Evolutionary conservation across 2,113 vertebrate genomes (phyloP), one percentile per base, ranked within the genome.

Genomic region (Corapipo altera): DNA sequence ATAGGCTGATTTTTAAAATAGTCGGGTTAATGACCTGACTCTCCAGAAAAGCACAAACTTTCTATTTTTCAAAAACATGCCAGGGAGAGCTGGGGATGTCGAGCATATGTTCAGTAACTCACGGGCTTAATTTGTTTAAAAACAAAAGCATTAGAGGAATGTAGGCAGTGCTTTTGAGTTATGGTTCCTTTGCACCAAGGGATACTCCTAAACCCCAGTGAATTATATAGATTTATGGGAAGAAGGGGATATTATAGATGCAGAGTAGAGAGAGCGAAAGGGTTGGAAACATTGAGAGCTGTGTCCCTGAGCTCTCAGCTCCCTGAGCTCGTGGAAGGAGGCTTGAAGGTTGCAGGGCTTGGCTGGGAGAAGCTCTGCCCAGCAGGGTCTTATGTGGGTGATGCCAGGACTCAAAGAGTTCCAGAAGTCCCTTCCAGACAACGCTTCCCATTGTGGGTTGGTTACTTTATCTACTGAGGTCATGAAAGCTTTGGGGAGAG

Each of bases 1-100:
- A 95, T 89, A 94, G 90, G 69, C 85, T 96, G 90, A 59, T 95
- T 97, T 97, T 97, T 96, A 41, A 74, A 92, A 94, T 93, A 92
- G 85, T 65, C 3, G 5, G 76, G 90, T 92, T 96, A 96, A 94
- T 91, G 93, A 92, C 91, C 65, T 39, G 76, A 61, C 86, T 97
- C 70, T 94, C 80, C 58, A 95, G 92, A 95, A 96, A 91, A 91
- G 86, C 70, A 96, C 95, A 95, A 95, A 93, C 96, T 94, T 94
- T 86, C 65, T 94, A 15, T 91, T 92, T 94, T 91, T 93, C 86
- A 84, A 5, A 57, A 89, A 41, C 52, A 37, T 54, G 70, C 91
- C 95, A 95, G 83, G 4, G 3, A 71, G 80, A 89, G 73, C 91
- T 26, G 72, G 72, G 82, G 69, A 73, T 51, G 32, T 87, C 24